Evolutionary conservation across 2,113 vertebrate genomes (phyloP), one percentile per base, ranked within the genome.

Genomic region (Ursus arctos): DNA sequence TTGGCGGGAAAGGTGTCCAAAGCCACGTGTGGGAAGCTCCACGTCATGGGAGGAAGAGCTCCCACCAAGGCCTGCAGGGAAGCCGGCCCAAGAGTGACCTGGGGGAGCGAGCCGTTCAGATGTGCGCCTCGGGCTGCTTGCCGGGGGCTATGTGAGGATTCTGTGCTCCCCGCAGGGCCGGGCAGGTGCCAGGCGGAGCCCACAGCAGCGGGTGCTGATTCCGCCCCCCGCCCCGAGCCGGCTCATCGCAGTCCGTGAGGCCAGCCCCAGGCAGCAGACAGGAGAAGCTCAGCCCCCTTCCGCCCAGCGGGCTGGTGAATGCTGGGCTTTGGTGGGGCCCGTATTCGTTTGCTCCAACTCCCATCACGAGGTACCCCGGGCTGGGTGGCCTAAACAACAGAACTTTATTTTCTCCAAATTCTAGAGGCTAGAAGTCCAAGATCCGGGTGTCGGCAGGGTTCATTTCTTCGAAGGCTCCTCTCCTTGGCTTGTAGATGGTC

Each of bases 101-200:
- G 5, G 43, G 31, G 36, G 65, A 53, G 43, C 19, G 28, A 28
- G 51, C 12, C 0, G 0, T 31, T 74, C 40, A 49, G 47, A 2
- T n/a, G 59, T 40, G 6, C 0, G 0, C 40, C 24, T 26, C 0
- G 12, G 13, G 11, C 36, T 24, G 33, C 1, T 5, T n/a, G n/a
- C 80, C 12, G 14, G 72, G n/a, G 0, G 1, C 81, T 22, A 51
- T 16, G 2, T 12, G 21, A 72, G 19, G 74, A 49, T 21, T 59
- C 81, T 24, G 22, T 12, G 40, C 57, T 88, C 89, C 67, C 63
- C 36, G 10, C 31, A 76, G 57, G 85, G 40, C 40, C 18, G 49
- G 12, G 47, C 77, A 57, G 57, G 28, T 21, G 26, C 36, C 33
- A 13, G 43, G 43, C 2, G 1, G 59, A 59, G 43, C 15, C 55